phyloP scores from a whole-genome alignment of 2,888 invertebrate genomes.

The Steinernema hermaphroditum region DNA sequence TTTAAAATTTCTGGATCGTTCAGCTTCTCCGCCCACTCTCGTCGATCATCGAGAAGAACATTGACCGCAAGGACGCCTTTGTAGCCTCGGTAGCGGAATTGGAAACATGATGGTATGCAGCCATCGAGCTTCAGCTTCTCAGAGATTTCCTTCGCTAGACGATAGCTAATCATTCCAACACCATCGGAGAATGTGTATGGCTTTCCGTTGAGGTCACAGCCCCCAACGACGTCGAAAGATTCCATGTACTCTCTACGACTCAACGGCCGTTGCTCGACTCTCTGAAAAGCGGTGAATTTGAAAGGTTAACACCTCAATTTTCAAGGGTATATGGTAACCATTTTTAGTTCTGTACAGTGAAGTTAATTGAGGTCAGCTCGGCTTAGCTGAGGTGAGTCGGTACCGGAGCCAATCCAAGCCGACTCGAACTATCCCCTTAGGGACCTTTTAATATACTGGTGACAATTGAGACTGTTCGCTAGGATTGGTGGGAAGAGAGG shows the following conservation, averaged over 20 bases:
- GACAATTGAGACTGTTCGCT: no score
- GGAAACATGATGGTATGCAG: slow-evolving; percentile 53
- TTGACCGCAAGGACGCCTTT: slow-evolving; percentile 65
- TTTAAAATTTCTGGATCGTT: background rate
- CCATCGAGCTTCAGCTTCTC: slow-evolving; percentile 46
- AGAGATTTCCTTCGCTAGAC: slow-evolving; percentile 52
- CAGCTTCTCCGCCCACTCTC: slow-evolving; percentile 37
- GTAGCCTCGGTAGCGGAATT: slow-evolving; percentile 64
- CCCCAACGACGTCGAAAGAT: slow-evolving; percentile 41
- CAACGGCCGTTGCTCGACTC: slow-evolving; percentile 39
- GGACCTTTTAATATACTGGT: no score
- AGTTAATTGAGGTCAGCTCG: no score
- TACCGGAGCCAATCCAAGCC: no score
- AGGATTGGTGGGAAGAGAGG: no score
- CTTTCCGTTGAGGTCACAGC: slow-evolving; percentile 39
- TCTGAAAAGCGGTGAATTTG: slow-evolving; percentile 44
- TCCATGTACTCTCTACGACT: slow-evolving; percentile 35
- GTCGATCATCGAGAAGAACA: slow-evolving; percentile 50
- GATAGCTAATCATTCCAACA: slow-evolving; percentile 57
- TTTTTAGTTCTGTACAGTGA: no score
- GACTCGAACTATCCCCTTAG: no score
- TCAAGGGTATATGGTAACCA: no score
- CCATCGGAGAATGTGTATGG: slow-evolving; percentile 55
- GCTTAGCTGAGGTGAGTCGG: no score
- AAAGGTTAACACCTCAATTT: no score